A percentile compares a stretch with the other conserved stretches of the same genome.
phyloP scores from a whole-genome alignment of 2,888 invertebrate genomes.

The Parnassius glacialis region DNA sequence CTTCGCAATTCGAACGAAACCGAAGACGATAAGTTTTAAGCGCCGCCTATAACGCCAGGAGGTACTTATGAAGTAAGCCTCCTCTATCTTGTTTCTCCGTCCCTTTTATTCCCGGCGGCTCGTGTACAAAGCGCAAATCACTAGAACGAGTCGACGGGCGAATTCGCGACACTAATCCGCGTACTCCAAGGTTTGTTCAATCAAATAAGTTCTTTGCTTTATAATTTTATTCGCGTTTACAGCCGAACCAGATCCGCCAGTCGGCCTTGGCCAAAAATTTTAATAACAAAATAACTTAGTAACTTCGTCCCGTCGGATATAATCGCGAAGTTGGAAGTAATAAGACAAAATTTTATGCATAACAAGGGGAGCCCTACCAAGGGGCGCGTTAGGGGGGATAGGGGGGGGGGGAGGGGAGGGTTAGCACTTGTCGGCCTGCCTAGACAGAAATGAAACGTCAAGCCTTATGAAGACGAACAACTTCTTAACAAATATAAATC shows the following conservation, averaged over 20 bases:
- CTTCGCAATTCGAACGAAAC: conserved; percentile 28
- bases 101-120: conserved; percentile 36
- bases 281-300: conserved; percentile 80
- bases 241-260: conserved; percentile 65
- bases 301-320: conserved; percentile 78
- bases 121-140: conserved; percentile 51
- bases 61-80: conserved; percentile 34
- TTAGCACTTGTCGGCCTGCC: conserved; percentile 73
- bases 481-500: conserved; percentile 79
- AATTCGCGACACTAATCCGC: conserved; percentile 69
- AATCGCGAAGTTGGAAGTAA: conserved; percentile 79
- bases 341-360: conserved; percentile 81
- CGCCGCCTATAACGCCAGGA: conserved; percentile 33
- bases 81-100: conserved; percentile 41
- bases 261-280: conserved; percentile 71
- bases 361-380: conserved; percentile 65
- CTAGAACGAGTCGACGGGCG: conserved; percentile 43
- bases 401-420: conserved; percentile 49
- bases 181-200: conserved; percentile 72
- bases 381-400: conserved; percentile 41
- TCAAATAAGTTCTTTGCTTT: conserved; percentile 74
- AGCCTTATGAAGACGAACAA: conserved; percentile 78
- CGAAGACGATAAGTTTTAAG: conserved; percentile 36
- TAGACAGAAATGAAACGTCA: conserved; percentile 79
- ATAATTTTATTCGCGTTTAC: conserved; percentile 76